phyloP scores from a whole-genome alignment of 2,888 invertebrate species.

The Strigamia crassipes region DNA sequence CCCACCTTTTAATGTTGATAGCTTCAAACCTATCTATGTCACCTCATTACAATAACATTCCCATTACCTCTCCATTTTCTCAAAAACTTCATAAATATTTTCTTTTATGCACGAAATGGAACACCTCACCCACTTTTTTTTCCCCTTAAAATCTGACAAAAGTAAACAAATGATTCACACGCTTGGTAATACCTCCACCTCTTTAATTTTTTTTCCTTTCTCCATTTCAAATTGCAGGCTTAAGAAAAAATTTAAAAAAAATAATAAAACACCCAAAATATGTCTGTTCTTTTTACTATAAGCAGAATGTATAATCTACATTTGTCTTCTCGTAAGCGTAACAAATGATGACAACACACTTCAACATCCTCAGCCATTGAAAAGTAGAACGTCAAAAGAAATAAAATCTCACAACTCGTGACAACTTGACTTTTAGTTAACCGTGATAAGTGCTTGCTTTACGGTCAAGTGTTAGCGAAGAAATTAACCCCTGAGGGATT shows the following conservation, averaged over 20 bases:
- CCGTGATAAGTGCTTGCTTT: too few relatives aligned
- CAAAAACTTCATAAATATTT: not conserved
- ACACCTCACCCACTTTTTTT: not conserved
- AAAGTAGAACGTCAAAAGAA: not conserved
- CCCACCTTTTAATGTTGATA: constrained; percentile 30
- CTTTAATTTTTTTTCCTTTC: not conserved
- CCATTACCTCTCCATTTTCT: not conserved
- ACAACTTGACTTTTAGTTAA: too few relatives aligned
- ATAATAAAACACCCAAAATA: not conserved
- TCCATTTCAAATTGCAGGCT: not conserved
- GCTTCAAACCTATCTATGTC: not conserved
- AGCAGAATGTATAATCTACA: not conserved
- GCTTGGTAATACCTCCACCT: not conserved
- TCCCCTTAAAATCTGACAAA: not conserved
- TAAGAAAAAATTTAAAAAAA: not conserved
- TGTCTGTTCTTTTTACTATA: not conserved
- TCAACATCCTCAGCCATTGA: not conserved
- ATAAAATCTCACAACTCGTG: not conserved
- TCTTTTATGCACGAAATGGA: not conserved
- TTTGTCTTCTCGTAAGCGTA: not conserved
- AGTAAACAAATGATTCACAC: constrained; percentile 2
- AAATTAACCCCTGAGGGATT: too few relatives aligned
- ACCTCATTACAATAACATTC: constrained; percentile 12
- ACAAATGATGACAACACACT: not conserved
- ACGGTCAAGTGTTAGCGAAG: too few relatives aligned